These are phyloP conservation scores for Machaerirhynchus nigripectus DNA, from an alignment of 2,113 vertebrate genomes.

Conservation along the genomic window DNA sequence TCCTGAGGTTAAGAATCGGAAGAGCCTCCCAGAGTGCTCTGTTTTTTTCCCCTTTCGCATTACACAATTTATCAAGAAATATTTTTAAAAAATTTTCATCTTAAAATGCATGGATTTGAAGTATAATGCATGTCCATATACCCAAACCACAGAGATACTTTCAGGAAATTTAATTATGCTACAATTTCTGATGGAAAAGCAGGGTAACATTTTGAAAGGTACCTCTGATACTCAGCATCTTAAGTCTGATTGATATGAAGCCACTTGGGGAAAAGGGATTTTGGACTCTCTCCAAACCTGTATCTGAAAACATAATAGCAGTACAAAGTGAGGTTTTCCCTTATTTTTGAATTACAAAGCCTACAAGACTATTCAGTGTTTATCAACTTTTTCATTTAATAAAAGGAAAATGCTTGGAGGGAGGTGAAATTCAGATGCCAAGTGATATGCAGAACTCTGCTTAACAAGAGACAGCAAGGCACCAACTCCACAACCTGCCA, in stretches of 20 bases:
- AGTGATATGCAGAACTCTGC: not conserved
- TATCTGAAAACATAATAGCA: not conserved
- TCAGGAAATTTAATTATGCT: not conserved
- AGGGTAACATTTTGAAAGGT: not conserved
- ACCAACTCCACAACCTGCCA: not conserved
- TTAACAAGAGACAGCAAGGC: not conserved
- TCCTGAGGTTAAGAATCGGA: not conserved
- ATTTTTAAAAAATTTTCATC: not conserved
- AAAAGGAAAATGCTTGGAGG: not conserved
- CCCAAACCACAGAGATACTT: not conserved
- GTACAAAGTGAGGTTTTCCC: not conserved
- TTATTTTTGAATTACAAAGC: not conserved
- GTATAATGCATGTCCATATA: not conserved
- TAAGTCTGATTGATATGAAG: not conserved
- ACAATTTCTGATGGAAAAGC: not conserved
- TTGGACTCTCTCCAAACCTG: not conserved
- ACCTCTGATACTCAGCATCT: not conserved
- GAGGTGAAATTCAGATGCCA: not conserved
- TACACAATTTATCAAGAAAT: not conserved
- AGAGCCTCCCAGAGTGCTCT: accelerated
- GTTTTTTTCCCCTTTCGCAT: not conserved
- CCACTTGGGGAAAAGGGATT: not conserved
- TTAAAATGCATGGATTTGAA: not conserved
- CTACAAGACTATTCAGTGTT: not conserved
- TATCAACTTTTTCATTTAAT: not conserved